phyloP scores from a whole-genome alignment of 1,140 invertebrate genomes.

The Zeugodacus cucurbitae region DNA sequence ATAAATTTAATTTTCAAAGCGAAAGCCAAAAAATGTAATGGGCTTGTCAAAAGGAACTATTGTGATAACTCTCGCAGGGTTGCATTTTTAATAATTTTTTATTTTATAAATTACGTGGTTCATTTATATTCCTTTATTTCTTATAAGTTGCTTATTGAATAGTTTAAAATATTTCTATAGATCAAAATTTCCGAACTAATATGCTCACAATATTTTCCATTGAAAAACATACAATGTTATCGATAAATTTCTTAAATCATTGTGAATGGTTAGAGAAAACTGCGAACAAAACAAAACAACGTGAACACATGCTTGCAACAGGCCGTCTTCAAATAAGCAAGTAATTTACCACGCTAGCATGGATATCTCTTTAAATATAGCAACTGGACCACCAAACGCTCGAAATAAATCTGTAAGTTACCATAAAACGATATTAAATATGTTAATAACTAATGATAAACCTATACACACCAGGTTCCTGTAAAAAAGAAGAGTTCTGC shows the following conservation, averaged over 20 bases:
- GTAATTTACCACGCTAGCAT: constrained; percentile 26
- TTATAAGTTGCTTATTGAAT: too few relatives aligned
- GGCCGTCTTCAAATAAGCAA: background rate
- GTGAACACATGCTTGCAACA: background rate
- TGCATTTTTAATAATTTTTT: too few relatives aligned
- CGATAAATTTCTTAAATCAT: background rate
- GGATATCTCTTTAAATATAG: constrained; percentile 44
- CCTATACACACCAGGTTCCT: background rate
- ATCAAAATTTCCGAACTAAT: too few relatives aligned
- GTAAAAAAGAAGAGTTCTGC: constrained; percentile 2
- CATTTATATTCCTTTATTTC: too few relatives aligned
- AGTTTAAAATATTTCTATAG: too few relatives aligned
- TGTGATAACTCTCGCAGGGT: too few relatives aligned
- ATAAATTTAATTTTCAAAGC: too few relatives aligned
- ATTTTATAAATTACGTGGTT: too few relatives aligned
- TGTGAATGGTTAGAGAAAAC: background rate
- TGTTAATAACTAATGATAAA: background rate
- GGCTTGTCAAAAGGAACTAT: too few relatives aligned
- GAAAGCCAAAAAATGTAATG: too few relatives aligned
- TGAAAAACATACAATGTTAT: too few relatives aligned
- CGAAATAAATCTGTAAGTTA: constrained; percentile 40
- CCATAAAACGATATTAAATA: background rate
- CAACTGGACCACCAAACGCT: constrained; percentile 27
- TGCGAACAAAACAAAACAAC: background rate
- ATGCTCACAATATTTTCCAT: too few relatives aligned